phyloP scores from a whole-genome alignment of 2,888 invertebrate genomes.

The Galerucella nymphaeae region DNA sequence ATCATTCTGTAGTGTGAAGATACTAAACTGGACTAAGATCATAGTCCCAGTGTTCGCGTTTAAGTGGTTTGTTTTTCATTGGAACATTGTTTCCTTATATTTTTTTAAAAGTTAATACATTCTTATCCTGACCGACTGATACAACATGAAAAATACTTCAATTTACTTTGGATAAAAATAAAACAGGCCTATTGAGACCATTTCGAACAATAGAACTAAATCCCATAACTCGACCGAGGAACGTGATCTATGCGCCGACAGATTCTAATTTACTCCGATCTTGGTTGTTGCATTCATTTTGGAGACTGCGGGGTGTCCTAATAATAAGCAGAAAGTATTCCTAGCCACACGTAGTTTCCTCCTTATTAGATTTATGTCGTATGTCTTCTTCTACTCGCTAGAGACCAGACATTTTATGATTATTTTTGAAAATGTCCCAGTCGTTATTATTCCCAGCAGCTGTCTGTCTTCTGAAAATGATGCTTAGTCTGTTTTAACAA shows the following conservation, averaged over 20 bases:
- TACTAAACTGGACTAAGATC: no score
- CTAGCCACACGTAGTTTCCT: constrained; percentile 29
- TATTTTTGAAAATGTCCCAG: constrained; percentile 22
- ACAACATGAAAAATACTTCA: background rate
- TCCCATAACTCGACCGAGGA: background rate
- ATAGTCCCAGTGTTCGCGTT: no score
- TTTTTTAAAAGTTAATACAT: no score
- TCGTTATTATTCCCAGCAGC: constrained; percentile 14
- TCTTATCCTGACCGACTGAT: no score
- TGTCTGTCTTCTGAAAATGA: background rate
- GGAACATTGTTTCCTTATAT: no score
- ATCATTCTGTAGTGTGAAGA: no score
- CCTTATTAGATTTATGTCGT: constrained; percentile 30
- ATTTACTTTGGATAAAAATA: background rate
- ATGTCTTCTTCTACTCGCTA: background rate
- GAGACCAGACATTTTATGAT: constrained; percentile 17
- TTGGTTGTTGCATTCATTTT: constrained; percentile 39
- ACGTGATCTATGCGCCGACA: constrained; percentile 37
- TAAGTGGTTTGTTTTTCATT: no score
- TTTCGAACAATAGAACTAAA: constrained; percentile 14
- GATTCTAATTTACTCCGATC: constrained; percentile 37
- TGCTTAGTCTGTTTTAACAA: constrained; percentile 3
- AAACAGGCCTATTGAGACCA: background rate
- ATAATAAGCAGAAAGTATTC: constrained; percentile 37
- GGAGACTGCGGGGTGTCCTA: constrained; percentile 41